A percentile compares a stretch with the other conserved stretches of the same genome.
These are phyloP conservation scores for Novumbra hubbsi DNA, from an alignment of 2,797 vertebrate species.

Conservation along the genomic window DNA sequence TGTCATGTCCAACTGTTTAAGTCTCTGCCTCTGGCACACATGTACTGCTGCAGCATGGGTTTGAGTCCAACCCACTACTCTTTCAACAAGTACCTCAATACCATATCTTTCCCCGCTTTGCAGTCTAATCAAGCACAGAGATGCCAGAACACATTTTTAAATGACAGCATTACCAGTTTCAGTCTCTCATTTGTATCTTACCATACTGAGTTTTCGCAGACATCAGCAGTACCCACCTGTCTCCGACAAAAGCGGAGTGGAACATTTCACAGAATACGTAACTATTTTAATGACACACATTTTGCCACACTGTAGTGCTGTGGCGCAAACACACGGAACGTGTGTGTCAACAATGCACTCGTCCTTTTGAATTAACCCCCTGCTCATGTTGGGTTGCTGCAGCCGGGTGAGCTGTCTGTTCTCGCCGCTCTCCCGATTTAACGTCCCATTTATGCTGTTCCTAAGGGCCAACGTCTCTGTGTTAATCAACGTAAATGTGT, in stretches of 20 bases:
- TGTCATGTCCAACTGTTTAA: too few species aligned
- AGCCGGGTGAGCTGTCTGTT: constrained; percentile 65
- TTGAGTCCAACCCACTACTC: too few species aligned
- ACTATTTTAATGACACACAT: constrained; percentile 52
- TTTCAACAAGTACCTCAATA: too few species aligned
- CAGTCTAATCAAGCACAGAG: too few species aligned
- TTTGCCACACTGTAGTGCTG: constrained; percentile 30
- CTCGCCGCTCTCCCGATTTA: constrained; percentile 72
- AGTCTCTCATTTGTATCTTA: background rate
- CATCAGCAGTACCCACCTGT: constrained; percentile 12
- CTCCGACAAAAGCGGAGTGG: constrained; percentile 5
- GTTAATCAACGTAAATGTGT: constrained; percentile 68
- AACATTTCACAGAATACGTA: constrained; percentile 26
- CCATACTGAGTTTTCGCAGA: constrained; percentile 35
- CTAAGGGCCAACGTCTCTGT: constrained; percentile 72
- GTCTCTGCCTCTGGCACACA: too few species aligned
- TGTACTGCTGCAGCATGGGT: too few species aligned
- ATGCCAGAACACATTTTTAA: too few species aligned
- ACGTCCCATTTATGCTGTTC: constrained; percentile 72
- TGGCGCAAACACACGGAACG: constrained; percentile 55
- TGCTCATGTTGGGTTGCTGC: constrained; percentile 73
- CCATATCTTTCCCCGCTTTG: too few species aligned
- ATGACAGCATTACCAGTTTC: background rate
- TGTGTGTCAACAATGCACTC: constrained; percentile 48
- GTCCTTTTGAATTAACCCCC: constrained; percentile 69